These are phyloP conservation scores for Xestia xanthographa DNA, from an alignment of 2,888 invertebrate genomes.

Conservation along the genomic window DNA sequence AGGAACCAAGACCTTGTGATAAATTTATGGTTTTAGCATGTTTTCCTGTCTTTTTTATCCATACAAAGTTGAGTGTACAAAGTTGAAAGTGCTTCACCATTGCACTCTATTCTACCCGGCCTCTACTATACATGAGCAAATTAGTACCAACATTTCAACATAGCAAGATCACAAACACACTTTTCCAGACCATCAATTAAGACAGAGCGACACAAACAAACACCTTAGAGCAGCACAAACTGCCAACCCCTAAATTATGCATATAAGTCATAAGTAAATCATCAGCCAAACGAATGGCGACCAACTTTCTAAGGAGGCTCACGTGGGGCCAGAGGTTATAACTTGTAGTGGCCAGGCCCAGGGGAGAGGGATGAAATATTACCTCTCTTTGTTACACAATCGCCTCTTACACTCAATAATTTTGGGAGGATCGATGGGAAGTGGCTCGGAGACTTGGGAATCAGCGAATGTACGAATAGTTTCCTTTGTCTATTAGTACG, in stretches of 20 bases:
- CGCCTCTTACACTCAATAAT: slow-evolving; percentile 63
- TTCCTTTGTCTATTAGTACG: slow-evolving; percentile 49
- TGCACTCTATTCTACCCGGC: background rate
- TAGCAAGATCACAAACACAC: background rate
- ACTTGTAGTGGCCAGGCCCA: slow-evolving; percentile 53
- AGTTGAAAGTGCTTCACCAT: background rate
- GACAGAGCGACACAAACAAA: slow-evolving; percentile 9
- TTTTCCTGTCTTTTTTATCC: background rate
- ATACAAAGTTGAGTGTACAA: background rate
- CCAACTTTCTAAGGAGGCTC: slow-evolving; percentile 50
- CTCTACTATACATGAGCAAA: background rate
- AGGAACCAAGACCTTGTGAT: background rate
- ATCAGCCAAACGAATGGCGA: slow-evolving; percentile 45
- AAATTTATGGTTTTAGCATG: background rate
- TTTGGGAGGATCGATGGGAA: slow-evolving; percentile 59
- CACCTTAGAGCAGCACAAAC: slow-evolving; percentile 15
- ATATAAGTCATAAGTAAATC: slow-evolving; percentile 54
- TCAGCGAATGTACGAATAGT: slow-evolving; percentile 45
- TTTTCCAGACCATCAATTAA: background rate
- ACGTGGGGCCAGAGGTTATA: slow-evolving; percentile 36
- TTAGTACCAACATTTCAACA: background rate
- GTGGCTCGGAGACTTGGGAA: slow-evolving; percentile 49
- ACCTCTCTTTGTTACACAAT: slow-evolving; percentile 66
- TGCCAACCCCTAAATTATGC: slow-evolving; percentile 24
- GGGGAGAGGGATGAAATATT: slow-evolving; percentile 63